Base-by-base conservation (phyloP, 2,888 invertebrate species). In the Calephelis perditalis region DNA sequence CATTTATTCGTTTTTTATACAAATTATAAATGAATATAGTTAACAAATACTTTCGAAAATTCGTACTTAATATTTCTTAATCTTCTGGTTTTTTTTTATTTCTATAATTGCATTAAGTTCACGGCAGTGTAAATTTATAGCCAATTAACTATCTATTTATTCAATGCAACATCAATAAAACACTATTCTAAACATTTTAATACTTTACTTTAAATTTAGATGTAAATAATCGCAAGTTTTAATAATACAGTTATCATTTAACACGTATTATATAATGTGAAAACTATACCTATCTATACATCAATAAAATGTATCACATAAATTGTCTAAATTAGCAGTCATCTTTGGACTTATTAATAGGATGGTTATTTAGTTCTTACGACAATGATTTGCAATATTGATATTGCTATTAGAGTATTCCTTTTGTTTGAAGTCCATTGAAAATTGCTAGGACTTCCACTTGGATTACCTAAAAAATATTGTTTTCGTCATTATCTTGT, bases 381-480 rank as follows among this genome's bases (percentile, higher is more conserved):
- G 65, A 71, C 74, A 76, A 74, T 77, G 70, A 73, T 67, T 70
- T 73, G 71, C 69, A 76, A 69, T 72, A 82, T 71, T 68, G 81
- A 67, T 74, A 83, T 73, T 75, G 81, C 75, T 68, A 83, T 73
- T 73, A 86, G 68, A 67, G 82, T 74, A 73, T 85, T 86, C 86
- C 78, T 74, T 78, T 75, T 84, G 80, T 77, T 75, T 73, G 76
- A 77, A 78, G 79, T 79, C 84, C 86, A 81, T 84, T 78, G 79
- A 77, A 80, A 81, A 81, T 77, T 76, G 77, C 83, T 84, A 80
- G 87, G 76, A 83, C 87, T 81, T 87, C 90, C 90, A 78, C 85
- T 90, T 84, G 89, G 88, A 77, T 90, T 90, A 90, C 90, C 90
- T 90, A 90, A 81, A 90, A 90, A 88, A 87, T 77, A 85, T 84